Percentiles rank a stretch among this genome's conserved stretches.
phyloP scores from a whole-genome alignment of 2,113 vertebrate genomes.

The Mirounga angustirostris region DNA sequence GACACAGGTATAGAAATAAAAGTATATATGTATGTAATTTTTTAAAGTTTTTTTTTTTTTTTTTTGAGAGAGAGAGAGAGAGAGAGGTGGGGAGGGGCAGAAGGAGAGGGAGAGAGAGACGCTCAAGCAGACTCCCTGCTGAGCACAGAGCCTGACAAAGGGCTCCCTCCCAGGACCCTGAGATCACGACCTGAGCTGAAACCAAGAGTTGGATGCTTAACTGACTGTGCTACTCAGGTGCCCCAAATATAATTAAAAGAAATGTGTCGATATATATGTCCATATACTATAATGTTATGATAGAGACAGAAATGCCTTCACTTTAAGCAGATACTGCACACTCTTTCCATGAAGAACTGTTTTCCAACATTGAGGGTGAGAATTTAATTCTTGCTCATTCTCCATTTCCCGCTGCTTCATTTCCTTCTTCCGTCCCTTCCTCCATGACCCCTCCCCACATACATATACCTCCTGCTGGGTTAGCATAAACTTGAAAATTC shows the following conservation, averaged over 20 bases:
- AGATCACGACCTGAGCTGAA: neutral
- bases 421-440: neutral
- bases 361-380: neutral
- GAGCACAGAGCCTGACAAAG: neutral
- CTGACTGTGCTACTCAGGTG: neutral
- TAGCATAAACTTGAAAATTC: neutral
- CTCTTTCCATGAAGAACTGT: neutral
- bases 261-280: neutral
- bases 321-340: neutral
- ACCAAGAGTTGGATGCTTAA: neutral
- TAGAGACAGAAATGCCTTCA: neutral
- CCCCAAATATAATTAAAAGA: neutral
- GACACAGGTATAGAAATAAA: neutral
- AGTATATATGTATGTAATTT: neutral
- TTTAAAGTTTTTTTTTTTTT: neutral
- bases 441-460: neutral
- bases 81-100: neutral
- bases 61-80: neutral
- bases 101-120: neutral
- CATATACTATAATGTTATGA: neutral
- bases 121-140: neutral
- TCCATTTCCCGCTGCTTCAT: neutral
- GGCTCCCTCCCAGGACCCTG: neutral
- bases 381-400: neutral
- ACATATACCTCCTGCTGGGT: fast-evolving